Evolutionary conservation across 2,113 vertebrate genomes (phyloP), one percentile per base, ranked within the genome.

Genomic region (Leptodactylus fuscus): DNA sequence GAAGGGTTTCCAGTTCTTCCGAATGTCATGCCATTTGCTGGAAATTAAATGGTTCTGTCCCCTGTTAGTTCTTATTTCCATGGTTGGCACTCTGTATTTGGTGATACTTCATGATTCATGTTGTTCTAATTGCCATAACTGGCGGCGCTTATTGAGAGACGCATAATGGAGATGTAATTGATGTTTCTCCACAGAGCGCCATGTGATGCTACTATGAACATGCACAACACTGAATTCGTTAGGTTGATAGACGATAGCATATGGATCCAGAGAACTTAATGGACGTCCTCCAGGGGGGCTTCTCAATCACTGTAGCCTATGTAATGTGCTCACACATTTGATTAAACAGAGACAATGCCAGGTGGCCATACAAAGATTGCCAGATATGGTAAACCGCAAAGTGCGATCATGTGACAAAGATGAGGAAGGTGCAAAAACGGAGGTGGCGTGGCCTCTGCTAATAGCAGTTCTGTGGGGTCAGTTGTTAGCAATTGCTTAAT

Each of bases 91-190:
- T 80, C 51, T 41, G 77, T 41, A 60, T 80, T 55, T 60, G 36
- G n/a, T 16, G 77, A 44, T 62, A 62, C 38, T 27, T 62, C 36
- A 80, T 62, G 12, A 12, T 15, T 80, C 77, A 60, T 80, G 53
- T 62, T 80, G 22, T 41, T 27, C 12, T 80, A 62, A 80, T 80
- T 62, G 24, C 51, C n/a, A 41, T 80, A 80, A 80, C 77, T 41
- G 20, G 76, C 76, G 60, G 51, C 22, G 27, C 34, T 79, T 60
- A 7, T 38, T 60, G 29, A 58, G 41, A 41, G 76, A 76, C 2
- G 74, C 3, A 76, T 76, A 51, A 76, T 51, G 27, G 74, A 41
- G 51, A 22, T 79, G 76, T 60, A 38, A 58, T 60, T 67, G n/a
- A n/a, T n/a, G n/a, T n/a, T n/a, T 67, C 29, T 67, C n/a, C 62